A percentile compares a stretch with the other conserved stretches of the same genome.
Conservation (phyloP, 2,888 invertebrate genomes). For the Mamestra brassicae region DNA sequence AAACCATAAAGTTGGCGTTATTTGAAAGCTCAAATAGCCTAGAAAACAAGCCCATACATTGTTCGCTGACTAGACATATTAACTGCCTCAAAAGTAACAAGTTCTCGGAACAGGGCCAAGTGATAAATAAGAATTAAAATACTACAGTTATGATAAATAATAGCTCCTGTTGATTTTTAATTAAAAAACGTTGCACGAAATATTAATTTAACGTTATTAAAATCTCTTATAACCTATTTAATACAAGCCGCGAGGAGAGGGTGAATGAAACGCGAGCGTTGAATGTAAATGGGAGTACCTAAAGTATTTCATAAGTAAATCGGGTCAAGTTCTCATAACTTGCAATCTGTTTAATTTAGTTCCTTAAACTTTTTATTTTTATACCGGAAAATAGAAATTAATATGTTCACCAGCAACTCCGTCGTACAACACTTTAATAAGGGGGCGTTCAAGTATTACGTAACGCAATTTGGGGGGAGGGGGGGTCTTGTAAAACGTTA, state of each 20-base stretch:
- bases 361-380: neutral
- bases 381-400: constrained; percentile 1
- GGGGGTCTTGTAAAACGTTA: no score
- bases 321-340: constrained; percentile 13
- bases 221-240: constrained; percentile 26
- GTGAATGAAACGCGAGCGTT: constrained; percentile 29
- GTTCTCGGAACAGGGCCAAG: constrained; percentile 6
- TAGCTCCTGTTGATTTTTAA: constrained; percentile 11
- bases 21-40: constrained; percentile 31
- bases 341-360: neutral
- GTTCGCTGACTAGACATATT: constrained; percentile 18
- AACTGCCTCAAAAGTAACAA: constrained; percentile 22
- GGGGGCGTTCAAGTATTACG: no score
- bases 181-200: constrained; percentile 10
- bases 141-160: constrained; percentile 3
- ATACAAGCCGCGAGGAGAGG: neutral
- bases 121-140: constrained; percentile 12
- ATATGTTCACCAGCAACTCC: neutral
- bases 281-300: constrained; percentile 38
- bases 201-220: constrained; percentile 17
- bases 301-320: constrained; percentile 37
- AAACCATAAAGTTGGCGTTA: constrained; percentile 29
- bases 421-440: neutral
- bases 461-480: no score
- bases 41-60: constrained; percentile 29